Percentiles rank a stretch among this genome's conserved stretches.
These are phyloP conservation scores for Denticeps clupeoides DNA, from an alignment of 2,797 vertebrate genomes.

Conservation along the genomic window DNA sequence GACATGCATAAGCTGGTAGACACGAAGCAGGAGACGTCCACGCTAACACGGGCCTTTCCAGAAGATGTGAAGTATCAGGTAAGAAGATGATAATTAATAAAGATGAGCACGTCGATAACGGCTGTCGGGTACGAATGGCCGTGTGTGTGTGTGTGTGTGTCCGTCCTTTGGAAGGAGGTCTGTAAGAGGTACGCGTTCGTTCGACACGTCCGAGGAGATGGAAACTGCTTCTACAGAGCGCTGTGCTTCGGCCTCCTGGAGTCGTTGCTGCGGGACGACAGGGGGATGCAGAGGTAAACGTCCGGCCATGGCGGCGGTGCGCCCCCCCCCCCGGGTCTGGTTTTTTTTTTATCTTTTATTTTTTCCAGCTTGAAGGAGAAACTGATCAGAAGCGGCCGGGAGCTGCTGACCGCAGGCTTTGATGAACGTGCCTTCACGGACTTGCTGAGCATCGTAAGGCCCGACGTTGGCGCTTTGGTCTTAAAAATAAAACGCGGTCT, in stretches of 20 bases:
- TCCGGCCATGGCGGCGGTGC: no score
- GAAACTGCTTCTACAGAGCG: slow-evolving; percentile 80
- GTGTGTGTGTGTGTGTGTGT: background rate
- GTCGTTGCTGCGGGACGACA: slow-evolving; percentile 49
- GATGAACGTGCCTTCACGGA: slow-evolving; percentile 46
- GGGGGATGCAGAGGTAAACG: slow-evolving; percentile 59
- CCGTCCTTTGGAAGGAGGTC: slow-evolving; percentile 54
- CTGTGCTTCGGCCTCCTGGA: slow-evolving; percentile 68
- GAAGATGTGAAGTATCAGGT: slow-evolving; percentile 58
- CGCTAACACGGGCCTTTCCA: slow-evolving; percentile 49
- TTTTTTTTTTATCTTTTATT: background rate
- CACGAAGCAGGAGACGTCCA: slow-evolving; percentile 54
- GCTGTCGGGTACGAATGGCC: background rate
- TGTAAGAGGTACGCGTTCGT: slow-evolving; percentile 58
- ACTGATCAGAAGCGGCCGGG: slow-evolving; percentile 43
- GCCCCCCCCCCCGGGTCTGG: no score
- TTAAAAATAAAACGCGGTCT: background rate
- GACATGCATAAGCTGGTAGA: slow-evolving; percentile 52
- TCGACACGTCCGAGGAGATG: slow-evolving; percentile 68
- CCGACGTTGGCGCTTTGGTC: background rate
- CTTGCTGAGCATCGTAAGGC: slow-evolving; percentile 48
- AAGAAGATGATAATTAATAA: slow-evolving; percentile 6
- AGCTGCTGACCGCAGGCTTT: slow-evolving; percentile 50
- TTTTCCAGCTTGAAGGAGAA: slow-evolving; percentile 49
- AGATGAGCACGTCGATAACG: background rate